Evolutionary conservation across 2,113 vertebrate genomes (phyloP), one percentile per base, ranked within the genome.

Genomic region (Haemorhous mexicanus): DNA sequence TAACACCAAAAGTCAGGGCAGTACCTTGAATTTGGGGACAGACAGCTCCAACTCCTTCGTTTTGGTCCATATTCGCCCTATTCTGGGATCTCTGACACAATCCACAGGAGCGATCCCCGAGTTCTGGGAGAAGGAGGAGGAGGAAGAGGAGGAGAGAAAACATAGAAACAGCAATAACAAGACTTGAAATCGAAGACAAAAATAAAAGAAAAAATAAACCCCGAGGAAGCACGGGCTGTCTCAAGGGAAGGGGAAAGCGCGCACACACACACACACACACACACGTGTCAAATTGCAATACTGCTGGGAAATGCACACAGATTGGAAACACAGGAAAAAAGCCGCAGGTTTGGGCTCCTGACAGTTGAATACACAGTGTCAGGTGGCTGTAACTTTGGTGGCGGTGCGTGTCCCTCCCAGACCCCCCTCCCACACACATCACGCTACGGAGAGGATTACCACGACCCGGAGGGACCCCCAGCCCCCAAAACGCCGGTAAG

Each of bases 1-100:
- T 70, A 90, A 78, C 67, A 22, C 41, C 68, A 53, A 66, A 93
- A 83, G 75, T 53, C 33, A 0, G 79, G 83, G 55, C 41, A 12
- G 67, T 95, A 99, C 99, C 99, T 99, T 99, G 97, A 99, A 99
- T 98, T 99, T 99, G 76, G 99, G 99, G 96, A 99, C 99, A 83
- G 99, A 99, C 41, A 99, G 98, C 95, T 99, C 99, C 84, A 98
- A 97, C 97, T 99, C 99, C 98, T 99, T 99, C 97, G 98, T 99
- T 97, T 99, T 99, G 87, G 99, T 99, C 99, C 99, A 99, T 91
- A 99, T 98, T 73, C 99, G 98, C 94, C 99, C 99, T 97, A 99
- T 99, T 96, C 99, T 98, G 85, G 99, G 99, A 96, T 99, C 99
- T 88, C 99, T 98, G 85, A 99, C 99, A 73, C 98, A 98, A 85